These are phyloP conservation scores for Cheilinus undulatus DNA, from an alignment of 2,113 vertebrate genomes.

Conservation along the genomic window DNA sequence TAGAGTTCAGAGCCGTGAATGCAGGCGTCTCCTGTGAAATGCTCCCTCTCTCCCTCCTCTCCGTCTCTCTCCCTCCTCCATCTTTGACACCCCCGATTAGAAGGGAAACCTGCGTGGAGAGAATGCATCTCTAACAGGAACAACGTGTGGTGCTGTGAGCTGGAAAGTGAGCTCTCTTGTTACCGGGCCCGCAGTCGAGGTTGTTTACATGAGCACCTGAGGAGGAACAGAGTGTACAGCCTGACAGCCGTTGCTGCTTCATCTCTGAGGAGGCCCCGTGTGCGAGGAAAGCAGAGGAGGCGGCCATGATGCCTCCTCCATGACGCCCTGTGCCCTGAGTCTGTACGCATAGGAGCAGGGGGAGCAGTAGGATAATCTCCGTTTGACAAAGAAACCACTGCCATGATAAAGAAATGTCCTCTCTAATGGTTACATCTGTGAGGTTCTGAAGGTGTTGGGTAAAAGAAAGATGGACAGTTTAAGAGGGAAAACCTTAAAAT, in stretches of 20 bases:
- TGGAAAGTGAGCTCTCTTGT: constrained; percentile 76
- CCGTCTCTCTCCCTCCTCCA: constrained; percentile 27
- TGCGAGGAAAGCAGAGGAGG: constrained; percentile 6
- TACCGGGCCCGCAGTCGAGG: constrained; percentile 51
- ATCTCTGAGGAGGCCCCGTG: constrained; percentile 12
- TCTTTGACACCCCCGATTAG: constrained; percentile 74
- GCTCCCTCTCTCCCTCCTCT: constrained; percentile 22
- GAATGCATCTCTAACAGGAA: constrained; percentile 68
- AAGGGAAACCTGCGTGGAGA: constrained; percentile 61
- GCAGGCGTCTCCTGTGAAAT: constrained; percentile 60
- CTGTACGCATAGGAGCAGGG: constrained; percentile 8
- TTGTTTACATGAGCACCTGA: constrained; percentile 73
- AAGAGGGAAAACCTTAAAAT: no score
- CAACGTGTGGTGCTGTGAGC: constrained; percentile 59
- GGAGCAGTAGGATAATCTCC: constrained; percentile 3
- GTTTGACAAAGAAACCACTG: constrained; percentile 5
- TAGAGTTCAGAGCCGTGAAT: constrained; percentile 56
- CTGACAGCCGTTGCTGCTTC: constrained; percentile 61
- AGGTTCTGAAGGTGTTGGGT: not conserved
- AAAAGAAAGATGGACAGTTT: no score
- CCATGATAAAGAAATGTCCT: no score
- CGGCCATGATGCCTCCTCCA: constrained; percentile 2
- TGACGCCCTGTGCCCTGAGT: not conserved
- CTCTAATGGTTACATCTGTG: not conserved
- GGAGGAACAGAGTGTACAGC: constrained; percentile 54